Base-by-base conservation (phyloP, 2,888 invertebrate genomes). In the Pycnomerus fuliginosus region DNA sequence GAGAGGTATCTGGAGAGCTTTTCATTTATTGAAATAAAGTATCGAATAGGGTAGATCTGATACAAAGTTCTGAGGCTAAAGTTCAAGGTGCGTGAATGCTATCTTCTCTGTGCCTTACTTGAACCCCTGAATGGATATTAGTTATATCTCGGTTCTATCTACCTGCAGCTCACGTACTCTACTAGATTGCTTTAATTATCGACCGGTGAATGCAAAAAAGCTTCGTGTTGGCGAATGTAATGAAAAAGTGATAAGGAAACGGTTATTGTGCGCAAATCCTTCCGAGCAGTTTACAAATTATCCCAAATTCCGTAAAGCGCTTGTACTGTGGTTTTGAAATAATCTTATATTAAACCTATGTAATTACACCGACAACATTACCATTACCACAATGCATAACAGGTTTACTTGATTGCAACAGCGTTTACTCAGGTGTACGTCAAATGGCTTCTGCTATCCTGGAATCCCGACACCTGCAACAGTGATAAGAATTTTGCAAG, bases 171-270 rank as follows among this genome's bases (percentile, higher is more conserved):
- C 51, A 47, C 49, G 49, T 49, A 45, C 41, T 47, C 45, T 31
- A 27, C 30, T 53, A 52, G 48, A 52, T 54, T 50, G 48, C 52
- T 52, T 54, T 50, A 52, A 52, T 52, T 54, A 54, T 54, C 46
- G 46, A 52, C 46, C 52, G 46, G 51, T 42, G 50, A 54, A 48
- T 47, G 43, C 35, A 45, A 48, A 44, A 44, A 44, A 36, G 41
- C 48, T 52, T 44, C 44, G 20, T 20, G 8, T 20, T 20, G n/a
- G n/a, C n/a, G n/a, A n/a, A n/a, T n/a, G n/a, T n/a, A n/a, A n/a
- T n/a, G n/a, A n/a, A n/a, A n/a, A n/a, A n/a, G n/a, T n/a, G n/a
- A n/a, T n/a, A n/a, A n/a, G n/a, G n/a, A n/a, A n/a, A n/a, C n/a
- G n/a, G n/a, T n/a, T n/a, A n/a, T n/a, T n/a, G n/a, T n/a, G n/a